Base-by-base conservation (phyloP, 2,797 vertebrate genomes). In the Premnoplex brunnescens region DNA sequence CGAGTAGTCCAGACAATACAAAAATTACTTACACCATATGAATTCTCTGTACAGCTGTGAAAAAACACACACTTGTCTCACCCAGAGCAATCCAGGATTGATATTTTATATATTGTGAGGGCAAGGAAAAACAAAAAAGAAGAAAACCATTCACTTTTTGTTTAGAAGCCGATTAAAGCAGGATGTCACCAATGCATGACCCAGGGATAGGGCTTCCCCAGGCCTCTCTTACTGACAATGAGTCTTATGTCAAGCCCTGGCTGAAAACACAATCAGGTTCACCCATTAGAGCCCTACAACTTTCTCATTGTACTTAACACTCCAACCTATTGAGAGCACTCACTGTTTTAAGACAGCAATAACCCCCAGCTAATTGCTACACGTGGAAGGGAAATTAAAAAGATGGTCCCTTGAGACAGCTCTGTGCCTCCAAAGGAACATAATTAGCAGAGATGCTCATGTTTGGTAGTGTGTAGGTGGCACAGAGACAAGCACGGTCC, bases 341-440 rank as follows among this genome's bases (percentile, higher is more conserved):
- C 93, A 81, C 85, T 93, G 89, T 88, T 88, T 95, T 72, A 79
- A 95, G 83, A 74, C 67, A 75, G 41, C 2, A 96, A 97, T 89
- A 94, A 75, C 69, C 93, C 59, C 91, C 44, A 52, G 95, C 73
- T 96, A 93, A 97, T 94, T 97, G 84, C 79, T 96, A 86, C 94
- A 96, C 39, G 18, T 58, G 54, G 55, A 93, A 93, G 62, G 41
- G 60, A 97, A 97, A 97, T 97, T 93, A 97, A 97, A 97, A 95
- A 76, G 68, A 94, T 71, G 44, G 49, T 83, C 91, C 90, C 95
- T 80, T 37, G 93, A 95, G 95, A 97, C 82, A 56, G 49, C 77
- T 69, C 83, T 0, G 34, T 95, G 73, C 87, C 96, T 97, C 78
- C 77, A 95, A 97, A 97, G 85, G 80, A 97, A 96, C 94, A 81